Conservation (phyloP, 1,140 invertebrate species). For the Epicauta chinensis region DNA sequence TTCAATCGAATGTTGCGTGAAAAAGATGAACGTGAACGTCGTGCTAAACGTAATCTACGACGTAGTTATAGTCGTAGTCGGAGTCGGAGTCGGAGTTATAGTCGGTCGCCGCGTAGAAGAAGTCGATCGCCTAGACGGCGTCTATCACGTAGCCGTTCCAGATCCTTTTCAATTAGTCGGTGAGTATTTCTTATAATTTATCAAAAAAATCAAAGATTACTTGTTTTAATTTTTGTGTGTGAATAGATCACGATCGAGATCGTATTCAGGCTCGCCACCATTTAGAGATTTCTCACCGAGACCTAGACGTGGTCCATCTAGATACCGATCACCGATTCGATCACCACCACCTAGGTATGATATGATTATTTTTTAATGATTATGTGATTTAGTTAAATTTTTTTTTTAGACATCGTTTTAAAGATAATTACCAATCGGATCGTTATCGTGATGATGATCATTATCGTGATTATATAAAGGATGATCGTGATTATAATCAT, state of each 20-base stretch:
- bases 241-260: slow-evolving; percentile 40
- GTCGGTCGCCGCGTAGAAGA: slow-evolving; percentile 44
- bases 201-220: not conserved
- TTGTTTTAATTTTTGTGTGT: not conserved
- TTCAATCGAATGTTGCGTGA: slow-evolving; percentile 80
- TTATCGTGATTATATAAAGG: slow-evolving; percentile 21
- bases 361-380: slow-evolving; percentile 3
- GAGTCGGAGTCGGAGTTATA: slow-evolving; percentile 44
- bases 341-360: slow-evolving; percentile 47
- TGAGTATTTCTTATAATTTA: slow-evolving; percentile 29
- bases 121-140: slow-evolving; percentile 39
- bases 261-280: slow-evolving; percentile 27
- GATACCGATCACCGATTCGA: slow-evolving; percentile 48
- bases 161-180: slow-evolving; percentile 49
- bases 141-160: slow-evolving; percentile 38
- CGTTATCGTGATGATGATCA: slow-evolving; percentile 3
- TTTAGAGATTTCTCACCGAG: slow-evolving; percentile 30
- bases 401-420: slow-evolving; percentile 26
- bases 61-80: slow-evolving; percentile 44
- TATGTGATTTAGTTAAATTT: not conserved
- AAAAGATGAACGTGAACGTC: slow-evolving; percentile 66
- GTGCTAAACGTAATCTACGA: slow-evolving; percentile 51
- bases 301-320: slow-evolving; percentile 35
- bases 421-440: slow-evolving; percentile 13
- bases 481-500: slow-evolving; percentile 15